Base-by-base conservation (phyloP, 92 coral and sea anemone genomes). In the Siderastrea radians region DNA sequence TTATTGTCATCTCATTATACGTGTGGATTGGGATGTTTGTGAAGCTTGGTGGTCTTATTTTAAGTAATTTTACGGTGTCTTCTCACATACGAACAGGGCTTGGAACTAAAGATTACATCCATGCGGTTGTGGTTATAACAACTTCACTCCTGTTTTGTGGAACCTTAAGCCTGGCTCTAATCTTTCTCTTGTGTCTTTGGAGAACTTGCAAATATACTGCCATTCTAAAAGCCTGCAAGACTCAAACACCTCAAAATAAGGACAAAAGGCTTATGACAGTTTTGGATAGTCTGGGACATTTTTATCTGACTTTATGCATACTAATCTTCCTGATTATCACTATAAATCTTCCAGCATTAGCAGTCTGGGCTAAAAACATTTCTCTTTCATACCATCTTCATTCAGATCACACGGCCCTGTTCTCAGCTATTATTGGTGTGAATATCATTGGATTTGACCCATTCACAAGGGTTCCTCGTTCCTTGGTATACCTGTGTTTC, bases 11-110 rank as follows among this genome's bases (percentile, higher is more conserved):
- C 7, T 65, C 90, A 12, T 67, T 95, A 48, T 95, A 91, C 93
- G 96, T 95, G 65, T 93, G 96, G 96, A 91, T 77, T 79, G 94
- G 96, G 6, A 74, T 91, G 59, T 60, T 93, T 4, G 64, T 89
- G 65, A 68, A 79, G 51, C 49, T 95, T 79, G 96, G 93, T 16
- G 86, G 98, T 19, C 64, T 87, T 13, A 4, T 95, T 3, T 72
- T 95, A 8, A 87, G 94, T 49, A 78, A 69, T 68, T 71, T 89
- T 12, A 81, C 77, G 69, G 84, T 75, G 14, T 44, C 83, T 14
- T 81, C 85, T 38, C 47, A 48, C 14, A 46, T 58, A 67, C 89
- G 63, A 50, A 77, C 52, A 4, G 54, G 72, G 19, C 59, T 87
- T 72, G 89, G 91, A 58, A 49, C 80, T 47, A 83, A 78, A 72